Conservation (phyloP, 2,888 invertebrate genomes). For the Zonitis immaculata region DNA sequence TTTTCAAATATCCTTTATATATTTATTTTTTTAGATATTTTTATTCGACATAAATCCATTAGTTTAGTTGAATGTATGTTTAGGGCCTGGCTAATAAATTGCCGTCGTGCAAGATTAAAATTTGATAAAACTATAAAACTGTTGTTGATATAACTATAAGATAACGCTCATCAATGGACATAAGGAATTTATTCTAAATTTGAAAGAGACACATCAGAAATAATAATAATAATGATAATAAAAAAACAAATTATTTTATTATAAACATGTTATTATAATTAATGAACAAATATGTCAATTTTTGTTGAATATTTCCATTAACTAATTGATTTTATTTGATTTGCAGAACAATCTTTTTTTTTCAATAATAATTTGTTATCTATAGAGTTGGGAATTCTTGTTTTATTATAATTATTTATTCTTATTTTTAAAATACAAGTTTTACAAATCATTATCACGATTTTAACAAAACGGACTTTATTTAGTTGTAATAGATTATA, state of each 20-base stretch:
- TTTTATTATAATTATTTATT: neutral
- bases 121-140: slow-evolving; percentile 44
- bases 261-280: slow-evolving; percentile 1
- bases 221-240: neutral
- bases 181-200: slow-evolving; percentile 1
- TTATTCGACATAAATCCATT: slow-evolving; percentile 33
- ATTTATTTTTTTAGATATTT: slow-evolving; percentile 12
- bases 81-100: slow-evolving; percentile 38
- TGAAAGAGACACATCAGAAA: neutral
- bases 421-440: neutral
- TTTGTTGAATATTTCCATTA: neutral
- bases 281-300: neutral
- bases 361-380: neutral
- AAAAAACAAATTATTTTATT: slow-evolving; percentile 15
- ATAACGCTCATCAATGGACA: slow-evolving; percentile 44
- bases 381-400: neutral
- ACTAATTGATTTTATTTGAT: neutral
- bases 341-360: neutral
- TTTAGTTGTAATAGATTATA: slow-evolving; percentile 44
- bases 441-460: neutral
- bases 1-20: neutral
- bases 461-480: slow-evolving; percentile 36
- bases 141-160: slow-evolving; percentile 41
- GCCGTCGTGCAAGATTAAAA: slow-evolving; percentile 34
- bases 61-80: slow-evolving; percentile 40